Evolutionary conservation across 2,888 invertebrate species (phyloP).

Genomic region (Andrena trimmerana): DNA sequence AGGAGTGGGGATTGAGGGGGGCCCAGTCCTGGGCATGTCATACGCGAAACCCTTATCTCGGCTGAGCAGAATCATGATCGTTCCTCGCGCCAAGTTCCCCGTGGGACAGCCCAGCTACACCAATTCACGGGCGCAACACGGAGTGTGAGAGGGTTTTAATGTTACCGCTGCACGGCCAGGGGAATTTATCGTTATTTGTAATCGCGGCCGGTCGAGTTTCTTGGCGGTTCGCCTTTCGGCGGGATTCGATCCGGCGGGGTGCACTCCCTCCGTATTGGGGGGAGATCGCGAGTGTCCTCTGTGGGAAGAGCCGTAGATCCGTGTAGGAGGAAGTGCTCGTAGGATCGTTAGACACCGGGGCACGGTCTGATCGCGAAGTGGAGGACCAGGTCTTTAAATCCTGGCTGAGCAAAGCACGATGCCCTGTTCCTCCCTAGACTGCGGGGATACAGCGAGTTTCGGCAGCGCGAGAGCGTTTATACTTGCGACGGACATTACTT

Average conservation of each 20-base stretch:
- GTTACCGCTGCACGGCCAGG: conserved; percentile 73
- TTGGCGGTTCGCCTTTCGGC: conserved; percentile 55
- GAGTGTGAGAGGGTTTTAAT: conserved; percentile 84
- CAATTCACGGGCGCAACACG: conserved; percentile 77
- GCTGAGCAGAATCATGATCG: conserved; percentile 78
- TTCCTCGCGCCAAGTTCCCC: conserved; percentile 72
- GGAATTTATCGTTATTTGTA: conserved; percentile 83
- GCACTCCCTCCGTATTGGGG: conserved; percentile 14
- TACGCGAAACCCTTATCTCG: conserved; percentile 81
- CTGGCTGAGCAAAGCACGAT: not conserved
- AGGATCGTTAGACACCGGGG: conserved; percentile 35
- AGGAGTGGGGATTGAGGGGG: not conserved
- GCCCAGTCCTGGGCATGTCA: conserved; percentile 76
- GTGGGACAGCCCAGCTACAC: conserved; percentile 73
- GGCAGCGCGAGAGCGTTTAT: no score
- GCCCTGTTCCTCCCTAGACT: not conserved
- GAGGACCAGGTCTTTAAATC: not conserved
- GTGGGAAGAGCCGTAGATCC: conserved; percentile 6
- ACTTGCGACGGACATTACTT: conserved; percentile 68
- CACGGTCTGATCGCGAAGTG: not conserved
- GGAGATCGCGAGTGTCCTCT: conserved; percentile 21
- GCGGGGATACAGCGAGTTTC: not conserved
- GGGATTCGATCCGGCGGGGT: conserved; percentile 26
- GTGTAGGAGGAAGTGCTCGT: conserved; percentile 10
- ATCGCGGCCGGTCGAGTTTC: conserved; percentile 70